A percentile compares a stretch with the other conserved stretches of the same genome.
Conservation (phyloP, 1,140 invertebrate genomes). For the Leptopilina clavipes region DNA sequence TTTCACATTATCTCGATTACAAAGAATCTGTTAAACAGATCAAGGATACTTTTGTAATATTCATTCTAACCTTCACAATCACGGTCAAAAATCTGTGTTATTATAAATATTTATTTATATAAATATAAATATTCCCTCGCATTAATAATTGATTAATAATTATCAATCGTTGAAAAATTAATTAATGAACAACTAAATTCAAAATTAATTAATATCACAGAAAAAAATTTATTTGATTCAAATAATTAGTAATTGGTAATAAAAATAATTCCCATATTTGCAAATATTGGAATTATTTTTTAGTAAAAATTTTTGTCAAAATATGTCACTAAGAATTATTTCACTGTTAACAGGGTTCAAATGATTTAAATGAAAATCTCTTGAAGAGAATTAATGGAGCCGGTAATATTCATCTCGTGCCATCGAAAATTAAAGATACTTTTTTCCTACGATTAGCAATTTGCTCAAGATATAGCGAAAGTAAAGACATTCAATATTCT, state of each 20-base stretch:
- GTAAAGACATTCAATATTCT: slow-evolving; percentile 88
- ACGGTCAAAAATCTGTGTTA: background rate
- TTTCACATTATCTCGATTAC: background rate
- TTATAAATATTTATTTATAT: no score
- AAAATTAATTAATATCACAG: no score
- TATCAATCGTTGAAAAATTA: no score
- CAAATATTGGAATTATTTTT: no score
- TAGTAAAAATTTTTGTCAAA: slow-evolving; percentile 10
- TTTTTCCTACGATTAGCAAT: slow-evolving; percentile 95
- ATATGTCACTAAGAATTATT: background rate
- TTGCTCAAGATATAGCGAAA: slow-evolving; percentile 89
- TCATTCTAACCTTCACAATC: slow-evolving; percentile 8
- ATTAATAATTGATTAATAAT: no score
- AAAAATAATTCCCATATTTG: no score
- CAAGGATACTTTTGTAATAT: slow-evolving; percentile 7
- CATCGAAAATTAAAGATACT: slow-evolving; percentile 87
- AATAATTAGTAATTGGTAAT: no score
- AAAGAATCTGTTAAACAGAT: background rate
- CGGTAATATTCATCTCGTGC: slow-evolving; percentile 95
- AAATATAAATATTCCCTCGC: no score
- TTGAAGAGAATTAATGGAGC: slow-evolving; percentile 92
- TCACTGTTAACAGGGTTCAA: slow-evolving; percentile 78
- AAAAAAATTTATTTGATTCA: no score
- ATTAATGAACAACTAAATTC: no score
- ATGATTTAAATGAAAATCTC: slow-evolving; percentile 89